Evolutionary conservation across 2,113 vertebrate species (phyloP), one percentile per base, ranked within the genome.

Genomic region (Empidonax alnorum): DNA sequence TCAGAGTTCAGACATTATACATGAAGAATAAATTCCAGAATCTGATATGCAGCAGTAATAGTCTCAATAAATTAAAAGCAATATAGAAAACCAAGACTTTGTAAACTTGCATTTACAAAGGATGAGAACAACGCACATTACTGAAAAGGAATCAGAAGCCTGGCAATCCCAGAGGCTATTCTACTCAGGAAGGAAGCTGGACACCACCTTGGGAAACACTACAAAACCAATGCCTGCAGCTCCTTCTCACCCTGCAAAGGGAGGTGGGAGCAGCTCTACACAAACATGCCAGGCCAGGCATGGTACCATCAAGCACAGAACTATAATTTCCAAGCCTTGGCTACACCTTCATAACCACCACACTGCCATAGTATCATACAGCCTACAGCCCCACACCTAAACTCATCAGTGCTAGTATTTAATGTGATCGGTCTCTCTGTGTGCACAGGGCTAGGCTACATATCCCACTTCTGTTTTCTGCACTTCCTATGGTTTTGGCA

Each of bases 281-380:
- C 23, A 44, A 35, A 15, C n/a, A 14, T 0, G 2, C 13, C 33
- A 42, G 28, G 28, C 10, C 46, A 50, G 28, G 19, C 50, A 71
- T 0, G 3, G 27, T 5, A 39, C 72, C 23, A 56, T 10, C 14
- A 52, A n/a, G 37, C 46, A 71, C 25, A n/a, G 4, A 91, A 42
- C 6, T 65, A 24, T 8, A 47, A 30, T 27, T 58, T 65, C 53
- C 35, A 35, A 74, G 24, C 42, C 35, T 3, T 50, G 39, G 28
- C 30, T n/a, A 28, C 5, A 47, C 52, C 33, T 55, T 28, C 19
- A 35, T 1, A 47, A 37, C 4, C 27, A 42, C 55, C 22, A 49
- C 28, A 16, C 4, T 46, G 22, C 28, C 21, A 15, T 0, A n/a
- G n/a, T 12, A 23, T 12, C 10, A 10, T 0, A 65, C 2, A 13